Base-by-base conservation (phyloP, 2,113 vertebrate species). In the Aspiorhynchus laticeps region DNA sequence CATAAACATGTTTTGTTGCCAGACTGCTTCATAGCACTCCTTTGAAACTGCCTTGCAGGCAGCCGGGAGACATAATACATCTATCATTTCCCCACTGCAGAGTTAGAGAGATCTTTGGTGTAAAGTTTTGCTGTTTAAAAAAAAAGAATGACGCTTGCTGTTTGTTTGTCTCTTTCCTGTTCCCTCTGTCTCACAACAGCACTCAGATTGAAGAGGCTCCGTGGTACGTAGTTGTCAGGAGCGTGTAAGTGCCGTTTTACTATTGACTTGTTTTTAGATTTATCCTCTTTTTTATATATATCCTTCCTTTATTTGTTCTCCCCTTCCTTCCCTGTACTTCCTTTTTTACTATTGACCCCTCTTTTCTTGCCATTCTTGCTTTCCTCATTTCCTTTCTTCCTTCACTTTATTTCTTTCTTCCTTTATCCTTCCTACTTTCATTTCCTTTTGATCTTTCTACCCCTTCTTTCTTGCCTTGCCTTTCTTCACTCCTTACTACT, bases 161-260 rank as follows among this genome's bases (percentile, higher is more conserved):
- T 93, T 88, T 89, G 89, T 87, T 87, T 90, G 87, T 86, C 81
- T 91, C 87, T 91, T 91, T 93, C 31, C 67, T 73, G 83, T 33
- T 87, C 84, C 87, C 84, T 91, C 88, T 89, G 85, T 91, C 90
- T 87, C 90, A 89, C 91, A 91, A 90, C 92, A 95, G 94, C 43
- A 92, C 93, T 36, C 92, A 87, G 69, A 36, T 93, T 91, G 93
- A 93, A 92, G 94, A 95, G 74, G 74, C 91, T 90, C 94, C 94
- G 24, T 95, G 94, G 95, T 95, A 94, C 91, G 92, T 94, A 43
- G 78, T 91, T 91, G 89, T 93, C 92, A 93, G 14, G 89, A 94
- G 90, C 28, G 56, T 88, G 95, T 95, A 94, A 94, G 94, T 87
- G 67, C 33, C 21, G 11, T 61, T 63, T 33, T 86, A 59, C 77